These are phyloP conservation scores for Barbus barbus DNA, from an alignment of 2,113 vertebrate species.

Conservation along the genomic window DNA sequence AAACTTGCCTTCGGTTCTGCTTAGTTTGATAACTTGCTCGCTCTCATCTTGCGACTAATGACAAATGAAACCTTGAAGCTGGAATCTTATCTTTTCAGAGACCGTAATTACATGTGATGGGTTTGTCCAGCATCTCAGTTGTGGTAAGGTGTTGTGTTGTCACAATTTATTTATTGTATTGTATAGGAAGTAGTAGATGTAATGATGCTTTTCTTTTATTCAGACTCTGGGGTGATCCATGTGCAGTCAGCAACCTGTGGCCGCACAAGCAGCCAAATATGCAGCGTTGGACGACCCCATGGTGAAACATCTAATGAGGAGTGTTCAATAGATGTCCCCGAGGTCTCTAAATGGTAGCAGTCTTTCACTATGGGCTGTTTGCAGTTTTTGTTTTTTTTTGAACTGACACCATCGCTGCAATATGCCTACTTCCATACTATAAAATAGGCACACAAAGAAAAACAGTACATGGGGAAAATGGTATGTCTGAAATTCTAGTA, in stretches of 20 bases:
- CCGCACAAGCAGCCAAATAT: too few species aligned
- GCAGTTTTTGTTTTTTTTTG: too few species aligned
- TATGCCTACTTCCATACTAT: too few species aligned
- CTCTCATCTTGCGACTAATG: not conserved
- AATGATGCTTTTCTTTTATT: not conserved
- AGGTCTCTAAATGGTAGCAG: too few species aligned
- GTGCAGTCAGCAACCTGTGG: not conserved
- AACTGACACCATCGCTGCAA: too few species aligned
- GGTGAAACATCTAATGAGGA: not conserved
- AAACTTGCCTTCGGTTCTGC: too few species aligned
- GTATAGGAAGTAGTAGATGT: not conserved
- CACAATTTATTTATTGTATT: not conserved
- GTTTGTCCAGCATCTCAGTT: not conserved
- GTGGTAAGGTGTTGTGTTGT: not conserved
- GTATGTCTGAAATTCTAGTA: too few species aligned
- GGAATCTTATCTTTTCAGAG: not conserved
- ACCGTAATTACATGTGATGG: conserved; percentile 4
- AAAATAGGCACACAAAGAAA: too few species aligned
- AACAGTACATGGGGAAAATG: too few species aligned
- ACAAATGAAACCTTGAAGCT: not conserved
- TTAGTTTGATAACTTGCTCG: not conserved
- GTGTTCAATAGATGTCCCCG: too few species aligned
- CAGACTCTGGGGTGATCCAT: not conserved
- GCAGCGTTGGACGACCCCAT: not conserved
- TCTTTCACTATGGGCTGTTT: too few species aligned